Evolutionary conservation across 2,888 invertebrate genomes (phyloP), one percentile per base, ranked within the genome.

Genomic region (Leptarthrus brevirostris): DNA sequence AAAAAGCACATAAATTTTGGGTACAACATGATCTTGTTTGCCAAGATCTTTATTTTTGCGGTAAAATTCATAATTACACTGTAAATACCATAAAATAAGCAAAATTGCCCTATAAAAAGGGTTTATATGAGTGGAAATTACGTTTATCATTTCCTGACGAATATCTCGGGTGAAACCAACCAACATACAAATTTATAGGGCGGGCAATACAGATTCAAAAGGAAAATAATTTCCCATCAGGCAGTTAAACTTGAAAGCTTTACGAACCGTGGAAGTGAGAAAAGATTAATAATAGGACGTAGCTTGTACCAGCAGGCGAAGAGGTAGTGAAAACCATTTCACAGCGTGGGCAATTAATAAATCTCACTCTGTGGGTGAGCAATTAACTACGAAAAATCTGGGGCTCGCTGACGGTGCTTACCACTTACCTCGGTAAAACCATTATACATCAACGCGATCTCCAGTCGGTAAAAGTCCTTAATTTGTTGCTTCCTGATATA

Each of bases 231-330:
- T 40, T n/a, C 12, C 40, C 40, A 40, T 40, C 12, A 12, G 40
- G 40, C 12, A 40, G 3, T 12, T 40, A 40, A 40, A 40, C 40
- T 40, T 40, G 40, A 40, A 40, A 6, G 2, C 40, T 40, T 40
- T 40, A 40, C 36, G 58, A 58, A 36, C 36, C 58, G 34, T 58
- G 34, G 14, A 58, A 58, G 18, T 24, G 36, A n/a, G 36, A 58
- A 18, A 36, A 26, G 18, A 58, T 58, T 58, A 58, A 58, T 58
- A 58, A 58, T 58, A 58, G 20, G 36, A 20, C 3, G 36, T 36
- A 58, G 14, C 36, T 56, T 26, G 24, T 56, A 30, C 4, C 30
- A 30, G 4, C 40, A 40, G 30, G 4, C 30, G 8, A 3, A 3
- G 30, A 30, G 3, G 30, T 30, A 12, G 8, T n/a, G 12, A n/a